Evolutionary conservation across 2,113 vertebrate species (phyloP).

Genomic region (Nesogale talazaci): DNA sequence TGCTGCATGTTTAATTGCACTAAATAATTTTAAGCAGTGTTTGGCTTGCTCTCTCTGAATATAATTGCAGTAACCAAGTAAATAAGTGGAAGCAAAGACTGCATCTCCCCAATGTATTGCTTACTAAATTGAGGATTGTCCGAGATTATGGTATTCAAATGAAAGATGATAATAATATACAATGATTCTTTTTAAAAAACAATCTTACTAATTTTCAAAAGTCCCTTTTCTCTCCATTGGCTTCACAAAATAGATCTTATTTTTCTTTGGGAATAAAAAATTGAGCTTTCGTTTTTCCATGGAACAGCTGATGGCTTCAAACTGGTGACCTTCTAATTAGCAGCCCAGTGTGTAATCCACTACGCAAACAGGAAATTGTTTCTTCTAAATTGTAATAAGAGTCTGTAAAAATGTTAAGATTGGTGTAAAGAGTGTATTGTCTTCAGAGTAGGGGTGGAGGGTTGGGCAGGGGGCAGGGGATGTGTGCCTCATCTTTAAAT

Average conservation of each 20-base stretch:
- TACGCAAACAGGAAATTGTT: not conserved
- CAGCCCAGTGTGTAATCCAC: too few relatives aligned
- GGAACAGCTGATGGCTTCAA: too few relatives aligned
- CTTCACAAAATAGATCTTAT: not conserved
- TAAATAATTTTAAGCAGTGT: slow-evolving; percentile 24
- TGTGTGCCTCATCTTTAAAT: not conserved
- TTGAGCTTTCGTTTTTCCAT: not conserved
- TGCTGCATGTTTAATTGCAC: not conserved
- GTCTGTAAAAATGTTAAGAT: not conserved
- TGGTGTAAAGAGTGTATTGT: not conserved
- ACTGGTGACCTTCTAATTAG: too few relatives aligned
- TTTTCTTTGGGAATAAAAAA: not conserved
- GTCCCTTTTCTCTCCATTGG: not conserved
- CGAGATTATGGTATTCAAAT: not conserved
- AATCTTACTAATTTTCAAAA: slow-evolving; percentile 20
- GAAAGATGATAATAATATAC: not conserved
- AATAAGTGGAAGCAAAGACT: not conserved
- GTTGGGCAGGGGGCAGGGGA: too few relatives aligned
- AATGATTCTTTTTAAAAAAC: not conserved
- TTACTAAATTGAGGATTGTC: not conserved
- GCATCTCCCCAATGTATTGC: not conserved
- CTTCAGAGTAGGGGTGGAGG: not conserved
- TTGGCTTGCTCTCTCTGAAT: not conserved
- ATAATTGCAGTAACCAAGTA: not conserved
- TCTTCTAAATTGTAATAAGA: slow-evolving; percentile 16